Base-by-base conservation (phyloP, 2,797 vertebrate species). In the Cyprinella venusta region DNA sequence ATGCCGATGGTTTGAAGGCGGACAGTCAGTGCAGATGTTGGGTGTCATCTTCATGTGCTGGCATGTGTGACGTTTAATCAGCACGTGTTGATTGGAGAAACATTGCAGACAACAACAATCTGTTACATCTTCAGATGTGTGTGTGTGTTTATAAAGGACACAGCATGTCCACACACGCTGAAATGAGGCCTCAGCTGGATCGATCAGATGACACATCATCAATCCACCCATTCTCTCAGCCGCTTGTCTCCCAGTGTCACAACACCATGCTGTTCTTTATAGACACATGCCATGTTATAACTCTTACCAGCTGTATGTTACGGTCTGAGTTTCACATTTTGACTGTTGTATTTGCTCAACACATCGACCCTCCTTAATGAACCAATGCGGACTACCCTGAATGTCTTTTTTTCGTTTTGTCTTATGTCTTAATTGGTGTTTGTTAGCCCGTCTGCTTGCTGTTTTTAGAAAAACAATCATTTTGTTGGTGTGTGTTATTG, bases 31-130 rank as follows among this genome's bases (percentile, higher is more conserved):
- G 24, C 48, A 54, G 76, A 50, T n/a, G 4, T 18, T 19, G 30
- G 10, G 16, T 67, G 71, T 54, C 7, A 30, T 78, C 19, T 36
- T 59, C 30, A 52, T 74, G 59, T 42, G 48, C 59, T 63, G 24
- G 65, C 72, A 30, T 79, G 33, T 85, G 91, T 87, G 52, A 21
- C 16, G 16, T 74, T 75, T 86, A 87, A 91, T 92, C 87, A 91
- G 69, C 69, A 86, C 72, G 89, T 90, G 92, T 85, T 91, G 93
- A 94, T 93, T 90, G 90, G 91, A 90, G 86, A 85, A 54, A 19
- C 6, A 13, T 64, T 50, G 54, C 84, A 85, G 69, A 84, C 80
- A 86, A 89, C 79, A 80, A 68, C 64, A 24, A 70, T 81, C 72
- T 71, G 10, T 33, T 76, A 77, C 9, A 69, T 33, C 72, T 87